Evolutionary conservation across 2,888 invertebrate genomes (phyloP).

Genomic region (Drosophila formosana): DNA sequence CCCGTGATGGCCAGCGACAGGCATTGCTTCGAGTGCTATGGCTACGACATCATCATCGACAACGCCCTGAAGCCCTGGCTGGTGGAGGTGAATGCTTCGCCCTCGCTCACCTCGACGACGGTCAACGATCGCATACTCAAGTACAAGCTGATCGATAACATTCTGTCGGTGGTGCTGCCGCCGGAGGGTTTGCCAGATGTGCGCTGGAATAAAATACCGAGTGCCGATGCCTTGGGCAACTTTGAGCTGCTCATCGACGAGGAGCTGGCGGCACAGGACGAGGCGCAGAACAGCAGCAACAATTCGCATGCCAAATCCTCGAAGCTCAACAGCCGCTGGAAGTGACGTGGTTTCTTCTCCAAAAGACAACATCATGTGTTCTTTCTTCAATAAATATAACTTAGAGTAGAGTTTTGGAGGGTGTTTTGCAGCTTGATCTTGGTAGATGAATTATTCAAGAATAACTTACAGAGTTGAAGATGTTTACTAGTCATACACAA

Average conservation of each 20-base stretch:
- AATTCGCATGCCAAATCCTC: conserved; percentile 56
- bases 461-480: no score
- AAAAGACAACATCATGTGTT: neutral
- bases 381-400: conserved; percentile 11
- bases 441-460: no score
- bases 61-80: conserved; percentile 97
- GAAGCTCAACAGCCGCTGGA: conserved; percentile 81
- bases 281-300: conserved; percentile 74
- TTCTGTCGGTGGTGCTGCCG: conserved; percentile 94
- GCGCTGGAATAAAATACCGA: conserved; percentile 93
- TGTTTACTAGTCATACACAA: no score
- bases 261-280: conserved; percentile 90
- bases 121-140: conserved; percentile 97
- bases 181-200: conserved; percentile 95
- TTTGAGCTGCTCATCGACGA: conserved; percentile 94
- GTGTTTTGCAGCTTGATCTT: no score
- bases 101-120: conserved; percentile 96
- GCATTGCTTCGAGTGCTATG: conserved; percentile 92
- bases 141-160: conserved; percentile 96
- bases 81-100: conserved; percentile 96
- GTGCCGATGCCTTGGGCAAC: conserved; percentile 91
- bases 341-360: conserved; percentile 63
- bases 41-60: conserved; percentile 97
- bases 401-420: neutral
- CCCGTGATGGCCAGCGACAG: conserved; percentile 96